Evolutionary conservation across 2,113 vertebrate species (phyloP), one percentile per base, ranked within the genome.

Genomic region (Chrysochloris asiatica): DNA sequence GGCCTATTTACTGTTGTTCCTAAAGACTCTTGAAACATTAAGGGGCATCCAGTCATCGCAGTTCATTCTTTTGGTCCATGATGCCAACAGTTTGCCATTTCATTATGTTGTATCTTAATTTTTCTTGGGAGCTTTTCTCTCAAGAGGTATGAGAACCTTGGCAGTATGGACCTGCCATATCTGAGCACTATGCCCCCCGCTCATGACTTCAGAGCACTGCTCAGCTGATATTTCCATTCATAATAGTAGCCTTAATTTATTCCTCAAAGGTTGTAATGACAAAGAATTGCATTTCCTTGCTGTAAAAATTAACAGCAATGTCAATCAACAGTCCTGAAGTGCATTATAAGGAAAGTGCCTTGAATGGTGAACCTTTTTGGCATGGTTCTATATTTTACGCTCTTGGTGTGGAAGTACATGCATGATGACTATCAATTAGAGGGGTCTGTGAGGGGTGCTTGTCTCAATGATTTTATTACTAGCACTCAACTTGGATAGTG

Each of bases 391-490:
- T 78, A 59, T 69, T 67, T 84, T 83, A 81, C 73, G 30, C 17
- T 79, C 11, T 88, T 21, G n/a, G 3, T 86, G n/a, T 78, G 38
- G 52, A 91, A 87, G 63, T 28, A 72, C 21, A 87, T 26, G 30
- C 65, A 30, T 73, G 65, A 36, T 75, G 10, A 50, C 43, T 93
- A 5, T 95, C 89, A 73, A 81, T 83, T 92, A 88, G 80, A 86
- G 36, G 36, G 12, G 4, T 78, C 30, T 11, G 0, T 90, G 61
- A 73, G 26, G 21, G 16, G 30, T 75, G 43, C 61, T 19, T 48
- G 54, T 87, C 43, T 76, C 8, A 69, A 47, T 93, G 43, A 24
- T 84, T 92, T 86, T 90, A 65, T 92, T 83, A 50, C 54, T 93
- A 41, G 13, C 13, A 43, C 90, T 95, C 30, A 79, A n/a, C 82